Conservation (phyloP, 2,888 invertebrate species). For the Coelogynopora nodosa region DNA sequence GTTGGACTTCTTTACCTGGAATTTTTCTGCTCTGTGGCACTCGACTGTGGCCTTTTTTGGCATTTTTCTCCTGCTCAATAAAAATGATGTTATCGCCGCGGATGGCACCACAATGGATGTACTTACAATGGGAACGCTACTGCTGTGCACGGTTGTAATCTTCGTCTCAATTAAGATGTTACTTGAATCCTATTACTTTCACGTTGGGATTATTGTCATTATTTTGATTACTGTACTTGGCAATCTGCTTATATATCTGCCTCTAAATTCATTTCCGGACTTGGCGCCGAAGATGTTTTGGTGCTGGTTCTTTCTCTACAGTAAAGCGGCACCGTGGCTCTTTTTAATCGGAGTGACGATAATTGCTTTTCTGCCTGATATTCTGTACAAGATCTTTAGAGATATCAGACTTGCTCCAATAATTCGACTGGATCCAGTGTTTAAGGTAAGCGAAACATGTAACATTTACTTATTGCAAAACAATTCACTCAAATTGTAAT, state of each 20-base stretch:
- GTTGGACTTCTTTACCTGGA: conserved; percentile 38
- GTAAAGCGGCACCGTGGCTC: conserved; percentile 52
- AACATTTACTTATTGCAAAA: too few relatives aligned
- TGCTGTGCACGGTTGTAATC: neutral
- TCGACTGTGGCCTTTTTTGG: conserved; percentile 59
- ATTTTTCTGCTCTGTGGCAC: conserved; percentile 60
- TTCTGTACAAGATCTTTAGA: conserved; percentile 50
- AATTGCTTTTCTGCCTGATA: conserved; percentile 56
- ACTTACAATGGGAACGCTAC: neutral
- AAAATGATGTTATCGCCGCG: conserved; percentile 50
- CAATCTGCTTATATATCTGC: conserved; percentile 14
- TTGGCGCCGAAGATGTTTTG: neutral
- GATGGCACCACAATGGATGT: conserved; percentile 52
- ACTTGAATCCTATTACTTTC: conserved; percentile 19
- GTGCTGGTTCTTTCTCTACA: conserved; percentile 7
- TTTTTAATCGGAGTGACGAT: conserved; percentile 52
- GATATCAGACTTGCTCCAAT: conserved; percentile 47
- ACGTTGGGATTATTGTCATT: neutral
- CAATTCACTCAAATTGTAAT: too few relatives aligned
- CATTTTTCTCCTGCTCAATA: conserved; percentile 51
- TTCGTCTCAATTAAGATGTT: conserved; percentile 4
- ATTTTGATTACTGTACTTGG: conserved; percentile 32
- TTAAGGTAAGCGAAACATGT: too few relatives aligned
- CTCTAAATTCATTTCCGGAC: neutral
- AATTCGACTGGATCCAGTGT: too few relatives aligned